phyloP scores from a whole-genome alignment of 2,113 vertebrate genomes.

The Istiophorus platypterus region DNA sequence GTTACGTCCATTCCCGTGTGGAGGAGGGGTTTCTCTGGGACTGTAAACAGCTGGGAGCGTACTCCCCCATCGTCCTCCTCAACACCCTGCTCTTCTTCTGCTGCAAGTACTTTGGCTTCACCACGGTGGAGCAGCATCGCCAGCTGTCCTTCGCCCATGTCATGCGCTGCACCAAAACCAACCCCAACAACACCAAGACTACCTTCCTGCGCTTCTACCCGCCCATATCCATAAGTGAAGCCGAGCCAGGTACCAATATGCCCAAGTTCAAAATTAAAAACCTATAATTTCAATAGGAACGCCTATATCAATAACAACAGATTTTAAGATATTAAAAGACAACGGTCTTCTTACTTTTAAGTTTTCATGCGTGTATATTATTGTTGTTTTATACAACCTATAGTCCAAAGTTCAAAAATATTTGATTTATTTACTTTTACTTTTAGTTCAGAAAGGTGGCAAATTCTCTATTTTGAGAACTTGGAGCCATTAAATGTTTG shows the following conservation, averaged over 20 bases:
- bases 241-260: slow-evolving; percentile 43
- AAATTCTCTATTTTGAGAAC: too few species aligned
- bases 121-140: slow-evolving; percentile 92
- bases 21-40: slow-evolving; percentile 98
- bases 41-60: slow-evolving; percentile 97
- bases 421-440: too few species aligned
- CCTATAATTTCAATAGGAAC: background rate
- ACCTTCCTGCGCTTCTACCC: slow-evolving; percentile 96
- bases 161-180: slow-evolving; percentile 92
- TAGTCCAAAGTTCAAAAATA: too few species aligned
- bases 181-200: slow-evolving; percentile 90
- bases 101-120: slow-evolving; percentile 96
- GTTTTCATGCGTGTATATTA: too few species aligned
- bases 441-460: too few species aligned
- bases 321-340: too few species aligned
- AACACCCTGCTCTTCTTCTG: slow-evolving; percentile 98
- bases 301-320: background rate
- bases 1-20: slow-evolving; percentile 94
- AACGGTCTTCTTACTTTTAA: too few species aligned
- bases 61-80: slow-evolving; percentile 96
- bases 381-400: too few species aligned
- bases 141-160: slow-evolving; percentile 96
- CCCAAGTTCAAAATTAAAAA: background rate
- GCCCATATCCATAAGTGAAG: slow-evolving; percentile 82
- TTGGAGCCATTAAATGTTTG: too few species aligned